Base-by-base conservation (phyloP, 2,113 vertebrate genomes). In the Cnemophilus loriae region DNA sequence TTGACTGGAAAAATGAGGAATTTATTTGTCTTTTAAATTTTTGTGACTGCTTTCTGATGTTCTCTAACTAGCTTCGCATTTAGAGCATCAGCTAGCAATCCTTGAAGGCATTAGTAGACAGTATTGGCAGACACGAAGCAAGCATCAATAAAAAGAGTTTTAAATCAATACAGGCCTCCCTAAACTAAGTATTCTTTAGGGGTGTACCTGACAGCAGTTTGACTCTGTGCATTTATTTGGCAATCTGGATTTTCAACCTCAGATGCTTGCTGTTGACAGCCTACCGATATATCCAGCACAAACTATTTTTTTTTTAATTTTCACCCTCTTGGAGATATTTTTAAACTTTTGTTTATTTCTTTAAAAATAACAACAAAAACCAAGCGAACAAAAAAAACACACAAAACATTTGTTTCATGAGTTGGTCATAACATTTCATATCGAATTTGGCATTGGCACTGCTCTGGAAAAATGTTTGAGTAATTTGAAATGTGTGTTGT, bases 381-480 rank as follows among this genome's bases (percentile, higher is more conserved):
- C 44, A 52, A 32, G 2, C 3, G 3, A 30, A 8, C 5, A 60
- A 52, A 37, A n/a, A n/a, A n/a, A n/a, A n/a, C n/a, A n/a, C n/a
- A n/a, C n/a, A n/a, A n/a, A n/a, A n/a, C n/a, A n/a, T 70, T 81
- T 70, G 5, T 93, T 91, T 83, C 33, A 33, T 78, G 35, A 81
- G n/a, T 63, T 4, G 47, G 83, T 95, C 83, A 23, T 79, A 94
- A 89, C 68, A 75, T 94, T 94, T 96, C 76, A 84, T 30, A 20
- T 1, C 0, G 0, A 63, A 64, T 94, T 81, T 77, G 53, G 55
- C 71, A 83, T 83, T 55, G 63, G 60, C 69, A 71, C 26, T 39
- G 37, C 60, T 86, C 86, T 82, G 49, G 49, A 84, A 76, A 90
- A 90, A 75, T 53, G 11, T 18, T 67, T 50, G 30, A 33, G n/a